Evolutionary conservation across 1,140 invertebrate species (phyloP).

Genomic region (Leguminivora glycinivorella): DNA sequence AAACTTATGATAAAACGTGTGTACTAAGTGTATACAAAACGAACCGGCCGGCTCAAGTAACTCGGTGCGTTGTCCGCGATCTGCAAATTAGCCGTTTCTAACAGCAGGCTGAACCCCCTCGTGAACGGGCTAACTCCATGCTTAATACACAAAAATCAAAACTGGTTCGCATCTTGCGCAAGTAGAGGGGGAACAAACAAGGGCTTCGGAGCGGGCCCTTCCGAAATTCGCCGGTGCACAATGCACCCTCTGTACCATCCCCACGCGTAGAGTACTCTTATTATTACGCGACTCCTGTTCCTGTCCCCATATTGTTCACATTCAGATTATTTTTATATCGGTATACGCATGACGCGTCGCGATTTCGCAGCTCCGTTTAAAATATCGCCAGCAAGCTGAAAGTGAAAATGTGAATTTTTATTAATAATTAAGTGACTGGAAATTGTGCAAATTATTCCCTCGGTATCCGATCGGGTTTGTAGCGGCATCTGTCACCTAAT

Average conservation of each 20-base stretch:
- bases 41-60: neutral
- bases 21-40: neutral
- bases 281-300: constrained; percentile 74
- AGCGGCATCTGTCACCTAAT: constrained; percentile 73
- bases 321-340: constrained; percentile 55
- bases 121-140: constrained; percentile 46
- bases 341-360: constrained; percentile 65
- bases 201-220: constrained; percentile 72
- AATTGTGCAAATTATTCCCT: constrained; percentile 58
- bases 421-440: constrained; percentile 29
- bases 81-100: constrained; percentile 39
- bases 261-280: constrained; percentile 72
- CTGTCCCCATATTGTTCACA: constrained; percentile 77
- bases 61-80: neutral
- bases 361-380: constrained; percentile 40
- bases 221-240: constrained; percentile 77
- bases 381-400: constrained; percentile 29
- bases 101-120: constrained; percentile 50
- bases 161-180: constrained; percentile 77
- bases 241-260: constrained; percentile 77
- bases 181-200: constrained; percentile 74
- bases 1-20: too few species aligned
- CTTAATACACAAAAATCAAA: constrained; percentile 71
- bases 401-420: neutral
- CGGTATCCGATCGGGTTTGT: constrained; percentile 59